Conservation (phyloP, 2,113 vertebrate species). For the Pionites leucogaster region DNA sequence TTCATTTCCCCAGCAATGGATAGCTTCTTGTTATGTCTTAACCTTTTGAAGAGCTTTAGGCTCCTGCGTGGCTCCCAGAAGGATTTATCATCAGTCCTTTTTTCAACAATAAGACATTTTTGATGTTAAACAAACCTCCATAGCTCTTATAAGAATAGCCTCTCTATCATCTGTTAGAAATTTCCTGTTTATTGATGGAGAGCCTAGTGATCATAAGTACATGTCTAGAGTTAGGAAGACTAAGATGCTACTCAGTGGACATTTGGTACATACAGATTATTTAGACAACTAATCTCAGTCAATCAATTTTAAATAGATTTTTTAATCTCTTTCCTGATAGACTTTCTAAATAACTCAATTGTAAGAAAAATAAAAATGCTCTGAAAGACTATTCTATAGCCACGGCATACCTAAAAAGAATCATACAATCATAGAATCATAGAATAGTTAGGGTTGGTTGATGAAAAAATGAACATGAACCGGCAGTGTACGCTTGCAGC, state of each 20-base stretch:
- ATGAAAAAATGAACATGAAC: too few species aligned
- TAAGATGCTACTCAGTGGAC: fast-evolving
- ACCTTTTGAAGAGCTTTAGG: background rate
- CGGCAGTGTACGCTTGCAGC: too few species aligned
- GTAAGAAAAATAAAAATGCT: background rate
- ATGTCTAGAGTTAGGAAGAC: background rate
- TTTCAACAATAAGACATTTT: constrained; percentile 56
- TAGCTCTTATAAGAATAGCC: constrained; percentile 58
- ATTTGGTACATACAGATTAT: background rate
- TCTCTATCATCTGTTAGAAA: constrained; percentile 54
- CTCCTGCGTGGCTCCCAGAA: background rate
- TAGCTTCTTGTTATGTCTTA: constrained; percentile 27
- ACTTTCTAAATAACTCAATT: background rate
- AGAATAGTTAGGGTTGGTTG: too few species aligned
- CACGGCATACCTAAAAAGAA: background rate
- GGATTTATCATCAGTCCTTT: constrained; percentile 69
- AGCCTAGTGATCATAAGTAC: background rate
- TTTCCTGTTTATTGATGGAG: constrained; percentile 27
- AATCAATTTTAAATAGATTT: background rate
- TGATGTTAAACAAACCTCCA: constrained; percentile 27
- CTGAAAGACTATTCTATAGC: background rate
- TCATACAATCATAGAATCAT: too few species aligned
- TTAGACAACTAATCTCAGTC: background rate
- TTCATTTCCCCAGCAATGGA: background rate
- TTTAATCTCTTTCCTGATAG: background rate